Evolutionary conservation across 1,140 invertebrate species (phyloP).

Genomic region (Drosophila sproati): DNA sequence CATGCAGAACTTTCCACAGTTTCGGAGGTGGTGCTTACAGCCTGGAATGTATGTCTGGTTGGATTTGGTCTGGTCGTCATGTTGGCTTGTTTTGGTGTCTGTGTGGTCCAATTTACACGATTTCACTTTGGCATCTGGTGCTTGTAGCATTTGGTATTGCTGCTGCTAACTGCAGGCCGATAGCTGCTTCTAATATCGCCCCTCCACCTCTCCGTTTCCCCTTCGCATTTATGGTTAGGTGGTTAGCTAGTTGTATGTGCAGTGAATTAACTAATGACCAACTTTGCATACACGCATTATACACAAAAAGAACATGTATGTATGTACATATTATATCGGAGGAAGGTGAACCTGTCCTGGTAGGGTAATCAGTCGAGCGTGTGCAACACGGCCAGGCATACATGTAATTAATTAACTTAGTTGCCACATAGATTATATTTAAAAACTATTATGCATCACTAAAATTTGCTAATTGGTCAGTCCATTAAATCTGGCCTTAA

Average conservation of each 20-base stretch:
- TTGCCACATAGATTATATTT: slow-evolving; percentile 49
- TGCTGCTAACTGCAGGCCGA: slow-evolving; percentile 25
- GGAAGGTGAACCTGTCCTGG: slow-evolving; percentile 22
- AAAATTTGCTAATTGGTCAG: slow-evolving; percentile 29
- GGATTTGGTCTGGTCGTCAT: slow-evolving; percentile 27
- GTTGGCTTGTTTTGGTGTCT: slow-evolving; percentile 59
- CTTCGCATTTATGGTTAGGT: slow-evolving; percentile 71
- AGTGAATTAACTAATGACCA: slow-evolving; percentile 80
- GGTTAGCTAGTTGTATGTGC: slow-evolving; percentile 65
- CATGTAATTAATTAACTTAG: slow-evolving; percentile 65
- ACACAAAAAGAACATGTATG: neutral
- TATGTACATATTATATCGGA: neutral
- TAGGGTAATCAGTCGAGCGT: slow-evolving; percentile 45
- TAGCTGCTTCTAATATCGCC: slow-evolving; percentile 38
- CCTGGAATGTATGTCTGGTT: slow-evolving; percentile 13
- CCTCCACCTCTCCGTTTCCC: neutral
- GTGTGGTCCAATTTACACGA: slow-evolving; percentile 82
- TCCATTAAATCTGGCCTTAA: slow-evolving; percentile 3
- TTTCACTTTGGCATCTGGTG: slow-evolving; percentile 67
- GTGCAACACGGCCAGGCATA: slow-evolving; percentile 16
- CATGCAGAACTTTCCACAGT: slow-evolving; percentile 62
- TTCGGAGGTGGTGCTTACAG: slow-evolving; percentile 27
- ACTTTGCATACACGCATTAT: slow-evolving; percentile 34
- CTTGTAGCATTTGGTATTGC: slow-evolving; percentile 26
- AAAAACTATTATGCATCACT: slow-evolving; percentile 44